These are phyloP conservation scores for Chaunax sp. DNA, from an alignment of 2,797 vertebrate species.

Conservation along the genomic window DNA sequence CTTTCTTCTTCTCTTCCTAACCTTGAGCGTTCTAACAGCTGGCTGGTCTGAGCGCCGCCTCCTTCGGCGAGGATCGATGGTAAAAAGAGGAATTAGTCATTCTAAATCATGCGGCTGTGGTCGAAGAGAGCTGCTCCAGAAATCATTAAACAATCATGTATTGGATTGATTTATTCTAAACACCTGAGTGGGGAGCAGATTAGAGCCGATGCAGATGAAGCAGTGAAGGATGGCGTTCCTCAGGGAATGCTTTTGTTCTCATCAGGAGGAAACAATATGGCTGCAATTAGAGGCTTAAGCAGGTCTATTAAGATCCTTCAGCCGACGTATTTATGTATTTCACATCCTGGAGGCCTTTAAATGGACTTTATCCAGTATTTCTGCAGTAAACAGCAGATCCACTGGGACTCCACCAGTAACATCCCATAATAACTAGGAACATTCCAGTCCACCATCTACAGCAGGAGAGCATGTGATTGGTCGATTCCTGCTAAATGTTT, in stretches of 20 bases:
- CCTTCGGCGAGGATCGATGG: slow-evolving; percentile 91
- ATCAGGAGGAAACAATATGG: slow-evolving; percentile 98
- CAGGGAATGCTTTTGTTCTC: slow-evolving; percentile 93
- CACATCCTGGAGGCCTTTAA: slow-evolving; percentile 94
- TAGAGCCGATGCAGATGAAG: slow-evolving; percentile 99
- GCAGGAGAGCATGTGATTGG: too few species aligned
- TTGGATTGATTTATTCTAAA: slow-evolving; percentile 99
- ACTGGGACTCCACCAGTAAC: background rate
- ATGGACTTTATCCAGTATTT: slow-evolving; percentile 90
- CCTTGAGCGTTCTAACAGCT: slow-evolving; percentile 35
- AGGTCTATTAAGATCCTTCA: slow-evolving; percentile 98
- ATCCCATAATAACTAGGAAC: too few species aligned
- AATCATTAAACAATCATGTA: slow-evolving; percentile 99
- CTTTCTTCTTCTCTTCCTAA: slow-evolving; percentile 21
- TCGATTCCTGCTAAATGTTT: too few species aligned
- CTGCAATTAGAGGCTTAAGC: slow-evolving; percentile 96
- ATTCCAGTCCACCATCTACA: too few species aligned
- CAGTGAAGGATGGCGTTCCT: slow-evolving; percentile 91
- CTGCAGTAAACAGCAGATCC: slow-evolving; percentile 63
- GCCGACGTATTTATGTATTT: slow-evolving; percentile 99
- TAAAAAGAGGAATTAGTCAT: slow-evolving; percentile 99
- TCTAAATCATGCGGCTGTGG: slow-evolving; percentile 97
- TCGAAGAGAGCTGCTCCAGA: slow-evolving; percentile 96
- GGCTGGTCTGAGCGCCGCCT: too few species aligned
- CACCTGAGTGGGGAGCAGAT: slow-evolving; percentile 98